These are phyloP conservation scores for Pionites leucogaster DNA, from an alignment of 2,113 vertebrate genomes.

Conservation along the genomic window DNA sequence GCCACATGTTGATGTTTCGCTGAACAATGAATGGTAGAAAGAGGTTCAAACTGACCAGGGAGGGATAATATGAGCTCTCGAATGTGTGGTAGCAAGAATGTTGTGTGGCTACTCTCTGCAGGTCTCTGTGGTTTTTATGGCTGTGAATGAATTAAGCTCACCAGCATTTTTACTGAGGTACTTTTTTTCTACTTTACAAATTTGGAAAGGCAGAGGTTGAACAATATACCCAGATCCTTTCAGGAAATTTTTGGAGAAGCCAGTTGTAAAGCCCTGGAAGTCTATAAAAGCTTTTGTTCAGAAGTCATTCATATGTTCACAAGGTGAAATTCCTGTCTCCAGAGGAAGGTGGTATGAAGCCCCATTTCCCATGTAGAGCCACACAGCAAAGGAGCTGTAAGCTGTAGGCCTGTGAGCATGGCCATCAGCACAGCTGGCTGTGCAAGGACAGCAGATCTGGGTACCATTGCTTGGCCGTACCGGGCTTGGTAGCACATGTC, in stretches of 20 bases:
- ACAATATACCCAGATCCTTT: not conserved
- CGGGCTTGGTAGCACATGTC: rapidly evolving
- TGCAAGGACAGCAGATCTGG: not conserved
- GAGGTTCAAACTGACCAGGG: not conserved
- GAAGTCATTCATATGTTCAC: not conserved
- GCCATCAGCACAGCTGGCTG: not conserved
- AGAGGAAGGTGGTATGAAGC: not conserved
- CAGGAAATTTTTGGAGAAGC: not conserved
- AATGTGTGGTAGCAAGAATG: not conserved
- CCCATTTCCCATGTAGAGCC: rapidly evolving
- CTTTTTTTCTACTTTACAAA: not conserved
- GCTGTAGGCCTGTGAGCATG: not conserved
- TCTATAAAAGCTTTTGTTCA: not conserved
- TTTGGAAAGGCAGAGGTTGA: not conserved
- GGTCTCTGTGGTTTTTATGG: not conserved
- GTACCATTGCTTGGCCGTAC: not conserved
- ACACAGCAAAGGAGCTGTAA: not conserved
- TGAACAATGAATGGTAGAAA: not conserved
- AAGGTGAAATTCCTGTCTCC: not conserved
- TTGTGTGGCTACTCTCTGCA: not conserved
- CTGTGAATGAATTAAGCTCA: not conserved
- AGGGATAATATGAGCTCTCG: not conserved
- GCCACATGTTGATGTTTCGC: not conserved
- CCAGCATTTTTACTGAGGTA: not conserved
- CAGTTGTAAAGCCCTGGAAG: not conserved